Percentiles rank a stretch among this genome's conserved stretches.
phyloP scores from a whole-genome alignment of 1,140 invertebrate species.

The Riptortus pedestris region DNA sequence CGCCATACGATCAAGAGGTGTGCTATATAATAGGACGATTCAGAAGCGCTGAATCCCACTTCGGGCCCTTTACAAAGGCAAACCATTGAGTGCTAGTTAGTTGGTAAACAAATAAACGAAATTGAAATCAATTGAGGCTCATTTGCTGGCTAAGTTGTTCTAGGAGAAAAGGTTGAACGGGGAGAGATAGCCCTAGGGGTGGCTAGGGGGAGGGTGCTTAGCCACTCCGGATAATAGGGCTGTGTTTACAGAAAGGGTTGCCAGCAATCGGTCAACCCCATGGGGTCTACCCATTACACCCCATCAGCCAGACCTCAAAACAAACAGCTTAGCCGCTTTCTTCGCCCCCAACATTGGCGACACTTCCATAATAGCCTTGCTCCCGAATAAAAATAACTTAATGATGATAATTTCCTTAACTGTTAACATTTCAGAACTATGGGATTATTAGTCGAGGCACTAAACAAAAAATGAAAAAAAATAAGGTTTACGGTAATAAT shows the following conservation, averaged over 20 bases:
- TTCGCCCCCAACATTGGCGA: too few relatives aligned
- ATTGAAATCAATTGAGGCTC: slow-evolving; percentile 4
- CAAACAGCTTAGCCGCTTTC: not conserved
- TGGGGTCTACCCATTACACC: not conserved
- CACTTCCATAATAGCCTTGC: not conserved
- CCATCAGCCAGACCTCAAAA: slow-evolving; percentile 9
- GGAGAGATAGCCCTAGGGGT: not conserved
- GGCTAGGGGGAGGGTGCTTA: not conserved
- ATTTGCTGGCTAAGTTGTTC: slow-evolving; percentile 2
- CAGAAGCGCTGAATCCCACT: too few relatives aligned
- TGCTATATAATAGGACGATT: too few relatives aligned
- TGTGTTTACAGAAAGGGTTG: slow-evolving; percentile 5
- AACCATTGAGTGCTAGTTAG: too few relatives aligned
- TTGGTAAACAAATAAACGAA: not conserved
- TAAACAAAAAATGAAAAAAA: too few relatives aligned
- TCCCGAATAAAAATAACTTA: too few relatives aligned
- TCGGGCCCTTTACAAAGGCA: too few relatives aligned
- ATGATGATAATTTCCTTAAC: too few relatives aligned
- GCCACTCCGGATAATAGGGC: not conserved
- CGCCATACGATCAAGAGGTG: too few relatives aligned
- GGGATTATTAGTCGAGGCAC: too few relatives aligned
- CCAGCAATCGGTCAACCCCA: not conserved
- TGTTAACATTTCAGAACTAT: too few relatives aligned
- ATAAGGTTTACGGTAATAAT: too few relatives aligned
- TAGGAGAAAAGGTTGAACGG: not conserved